phyloP scores from a whole-genome alignment of 2,797 vertebrate species.

The Sphenopsis melanotis region DNA sequence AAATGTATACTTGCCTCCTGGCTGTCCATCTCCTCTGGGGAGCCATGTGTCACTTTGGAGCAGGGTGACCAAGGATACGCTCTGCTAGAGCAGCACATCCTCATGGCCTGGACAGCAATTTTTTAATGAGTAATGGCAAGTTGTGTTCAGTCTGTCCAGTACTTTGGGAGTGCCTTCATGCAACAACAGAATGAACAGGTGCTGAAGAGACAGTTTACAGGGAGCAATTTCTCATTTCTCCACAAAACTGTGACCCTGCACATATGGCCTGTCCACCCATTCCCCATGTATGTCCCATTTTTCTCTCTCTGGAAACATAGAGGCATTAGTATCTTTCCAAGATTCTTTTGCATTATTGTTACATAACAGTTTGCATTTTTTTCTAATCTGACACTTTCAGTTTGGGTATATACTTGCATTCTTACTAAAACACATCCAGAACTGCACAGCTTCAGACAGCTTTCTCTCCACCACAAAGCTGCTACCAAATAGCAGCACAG shows the following conservation, averaged over 20 bases:
- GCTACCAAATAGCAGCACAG: not conserved
- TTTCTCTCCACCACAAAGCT: not conserved
- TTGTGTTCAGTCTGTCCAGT: not conserved
- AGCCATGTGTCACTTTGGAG: not conserved
- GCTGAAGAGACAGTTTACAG: not conserved
- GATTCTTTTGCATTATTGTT: not conserved
- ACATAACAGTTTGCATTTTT: not conserved
- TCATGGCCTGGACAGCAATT: not conserved
- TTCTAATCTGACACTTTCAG: not conserved
- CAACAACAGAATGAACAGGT: not conserved
- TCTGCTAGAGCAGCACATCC: not conserved
- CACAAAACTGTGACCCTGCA: not conserved
- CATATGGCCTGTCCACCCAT: not conserved
- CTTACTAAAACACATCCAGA: not conserved
- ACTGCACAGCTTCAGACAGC: not conserved
- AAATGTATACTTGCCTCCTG: not conserved
- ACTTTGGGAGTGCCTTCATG: not conserved
- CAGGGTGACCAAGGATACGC: fast-evolving
- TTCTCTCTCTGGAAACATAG: not conserved
- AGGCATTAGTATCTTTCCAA: not conserved
- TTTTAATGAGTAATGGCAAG: not conserved
- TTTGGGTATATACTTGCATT: not conserved
- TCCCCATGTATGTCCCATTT: not conserved
- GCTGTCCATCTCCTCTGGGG: not conserved
- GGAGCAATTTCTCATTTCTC: not conserved